These are phyloP conservation scores for Aegotheles bennettii DNA, from an alignment of 2,113 vertebrate species.

Conservation along the genomic window DNA sequence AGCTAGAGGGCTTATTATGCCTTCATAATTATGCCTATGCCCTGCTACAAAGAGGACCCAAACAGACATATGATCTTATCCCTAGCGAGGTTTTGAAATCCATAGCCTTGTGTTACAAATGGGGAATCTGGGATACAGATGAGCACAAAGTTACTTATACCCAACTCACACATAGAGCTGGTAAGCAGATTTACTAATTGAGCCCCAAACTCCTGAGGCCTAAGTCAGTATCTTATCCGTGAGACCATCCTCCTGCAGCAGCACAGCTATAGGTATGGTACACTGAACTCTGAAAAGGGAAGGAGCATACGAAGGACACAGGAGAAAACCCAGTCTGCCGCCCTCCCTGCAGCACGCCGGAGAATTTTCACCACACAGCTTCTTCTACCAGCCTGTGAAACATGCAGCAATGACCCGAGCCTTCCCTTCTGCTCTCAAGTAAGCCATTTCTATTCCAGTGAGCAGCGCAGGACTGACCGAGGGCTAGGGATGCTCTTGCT, in stretches of 20 bases:
- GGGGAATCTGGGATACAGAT: neutral
- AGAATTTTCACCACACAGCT: neutral
- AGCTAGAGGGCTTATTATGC: neutral
- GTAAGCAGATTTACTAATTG: neutral
- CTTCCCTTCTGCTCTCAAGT: neutral
- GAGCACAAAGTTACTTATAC: neutral
- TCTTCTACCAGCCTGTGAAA: neutral
- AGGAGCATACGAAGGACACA: neutral
- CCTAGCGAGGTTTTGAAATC: neutral
- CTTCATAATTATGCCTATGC: neutral
- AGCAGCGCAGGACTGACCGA: neutral
- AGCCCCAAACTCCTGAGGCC: neutral
- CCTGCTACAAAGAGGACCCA: neutral
- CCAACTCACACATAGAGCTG: neutral
- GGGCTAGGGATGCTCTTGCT: slow-evolving; percentile 29
- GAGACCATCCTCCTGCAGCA: neutral
- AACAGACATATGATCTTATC: neutral
- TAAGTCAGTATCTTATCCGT: neutral
- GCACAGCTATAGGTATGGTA: neutral
- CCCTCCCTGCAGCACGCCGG: neutral
- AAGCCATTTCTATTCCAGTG: slow-evolving; percentile 40
- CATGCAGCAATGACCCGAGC: neutral
- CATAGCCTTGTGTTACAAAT: neutral
- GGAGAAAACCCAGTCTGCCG: neutral
- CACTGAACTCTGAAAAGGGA: slow-evolving; percentile 19